Evolutionary conservation across 2,888 invertebrate genomes (phyloP).

Genomic region (Hanleya hanleyi): DNA sequence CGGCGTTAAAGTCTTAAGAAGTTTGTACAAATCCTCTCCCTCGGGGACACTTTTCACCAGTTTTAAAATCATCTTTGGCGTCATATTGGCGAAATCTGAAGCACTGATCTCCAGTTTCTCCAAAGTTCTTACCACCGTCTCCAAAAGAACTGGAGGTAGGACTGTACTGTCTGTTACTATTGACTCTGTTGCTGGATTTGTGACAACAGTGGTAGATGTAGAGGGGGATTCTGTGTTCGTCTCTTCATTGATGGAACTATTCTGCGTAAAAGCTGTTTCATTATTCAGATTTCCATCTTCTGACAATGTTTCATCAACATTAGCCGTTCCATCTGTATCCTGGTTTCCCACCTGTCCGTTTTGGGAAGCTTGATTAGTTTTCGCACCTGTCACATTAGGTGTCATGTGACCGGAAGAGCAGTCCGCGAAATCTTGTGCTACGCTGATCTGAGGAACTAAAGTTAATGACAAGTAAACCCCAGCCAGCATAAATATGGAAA

Average conservation of each 20-base stretch:
- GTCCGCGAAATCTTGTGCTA: neutral
- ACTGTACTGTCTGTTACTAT: neutral
- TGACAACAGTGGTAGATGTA: neutral
- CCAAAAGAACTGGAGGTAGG: neutral
- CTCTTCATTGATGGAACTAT: neutral
- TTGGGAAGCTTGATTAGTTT: neutral
- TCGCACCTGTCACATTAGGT: neutral
- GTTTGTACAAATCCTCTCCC: neutral
- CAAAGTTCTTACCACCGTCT: neutral
- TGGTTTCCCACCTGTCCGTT: neutral
- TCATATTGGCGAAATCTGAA: neutral
- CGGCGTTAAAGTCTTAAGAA: neutral
- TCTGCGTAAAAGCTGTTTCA: too few relatives aligned
- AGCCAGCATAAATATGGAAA: constrained; percentile 63
- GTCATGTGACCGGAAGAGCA: neutral
- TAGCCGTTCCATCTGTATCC: neutral
- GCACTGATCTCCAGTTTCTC: neutral
- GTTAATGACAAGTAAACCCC: constrained; percentile 58
- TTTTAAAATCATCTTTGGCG: neutral
- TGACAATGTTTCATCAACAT: neutral
- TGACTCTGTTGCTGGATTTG: neutral
- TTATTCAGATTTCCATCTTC: neutral
- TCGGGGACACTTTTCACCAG: neutral
- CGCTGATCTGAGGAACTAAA: constrained; percentile 20
- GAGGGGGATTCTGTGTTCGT: neutral